These are phyloP conservation scores for Dermolepida albohirtum DNA, from an alignment of 2,888 invertebrate species.

Conservation along the genomic window DNA sequence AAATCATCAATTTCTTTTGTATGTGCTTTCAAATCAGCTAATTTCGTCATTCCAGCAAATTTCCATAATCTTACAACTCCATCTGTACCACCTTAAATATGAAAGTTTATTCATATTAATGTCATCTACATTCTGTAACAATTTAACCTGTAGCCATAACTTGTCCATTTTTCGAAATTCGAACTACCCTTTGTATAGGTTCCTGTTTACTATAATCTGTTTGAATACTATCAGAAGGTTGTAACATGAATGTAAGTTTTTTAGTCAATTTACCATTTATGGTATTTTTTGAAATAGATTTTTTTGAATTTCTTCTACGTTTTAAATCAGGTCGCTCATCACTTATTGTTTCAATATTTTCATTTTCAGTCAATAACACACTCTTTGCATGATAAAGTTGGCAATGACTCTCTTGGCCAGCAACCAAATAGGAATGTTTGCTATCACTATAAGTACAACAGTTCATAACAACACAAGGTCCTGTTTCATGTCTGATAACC, in stretches of 20 bases:
- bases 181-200: slow-evolving; percentile 87
- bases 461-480: slow-evolving; percentile 92
- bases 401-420: slow-evolving; percentile 93
- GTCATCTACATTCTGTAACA: not conserved
- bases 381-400: slow-evolving; percentile 81
- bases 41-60: slow-evolving; percentile 82
- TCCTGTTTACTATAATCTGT: slow-evolving; percentile 85
- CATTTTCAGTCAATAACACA: slow-evolving; percentile 64
- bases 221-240: slow-evolving; percentile 83
- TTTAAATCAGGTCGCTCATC: slow-evolving; percentile 51
- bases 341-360: slow-evolving; percentile 66
- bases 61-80: slow-evolving; percentile 89
- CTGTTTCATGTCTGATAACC: slow-evolving; percentile 90
- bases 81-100: slow-evolving; percentile 79
- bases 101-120: slow-evolving; percentile 6
- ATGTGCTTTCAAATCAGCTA: slow-evolving; percentile 81
- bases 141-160: slow-evolving; percentile 81
- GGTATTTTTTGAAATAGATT: slow-evolving; percentile 68
- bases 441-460: slow-evolving; percentile 80
- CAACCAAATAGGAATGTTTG: slow-evolving; percentile 83
- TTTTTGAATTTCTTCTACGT: slow-evolving; percentile 65
- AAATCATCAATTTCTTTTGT: slow-evolving; percentile 94
- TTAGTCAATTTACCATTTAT: slow-evolving; percentile 69
- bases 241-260: slow-evolving; percentile 79
- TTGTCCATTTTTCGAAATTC: slow-evolving; percentile 76